These are phyloP conservation scores for Sinhomidia bicolor DNA, from an alignment of 2,888 invertebrate species.

Conservation along the genomic window DNA sequence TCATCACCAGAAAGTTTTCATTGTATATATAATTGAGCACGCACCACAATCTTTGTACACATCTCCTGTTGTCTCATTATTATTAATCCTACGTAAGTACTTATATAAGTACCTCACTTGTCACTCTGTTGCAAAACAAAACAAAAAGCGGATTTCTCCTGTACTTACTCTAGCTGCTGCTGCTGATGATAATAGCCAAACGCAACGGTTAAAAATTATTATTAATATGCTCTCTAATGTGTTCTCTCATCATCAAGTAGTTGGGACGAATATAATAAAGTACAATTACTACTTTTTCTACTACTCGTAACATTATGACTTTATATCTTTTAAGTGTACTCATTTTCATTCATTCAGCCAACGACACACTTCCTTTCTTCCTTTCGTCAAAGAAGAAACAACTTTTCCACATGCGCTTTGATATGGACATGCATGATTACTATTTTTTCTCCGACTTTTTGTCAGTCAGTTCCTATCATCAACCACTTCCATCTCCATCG, in stretches of 20 bases:
- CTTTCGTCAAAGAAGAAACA: not conserved
- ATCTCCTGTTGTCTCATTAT: not conserved
- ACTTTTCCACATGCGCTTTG: slow-evolving; percentile 47
- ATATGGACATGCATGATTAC: slow-evolving; percentile 52
- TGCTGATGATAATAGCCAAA: slow-evolving; percentile 21
- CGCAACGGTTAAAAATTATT: slow-evolving; percentile 64
- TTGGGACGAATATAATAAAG: slow-evolving; percentile 57
- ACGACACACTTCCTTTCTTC: not conserved
- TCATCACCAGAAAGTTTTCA: slow-evolving; percentile 15
- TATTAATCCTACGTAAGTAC: not conserved
- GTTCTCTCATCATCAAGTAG: slow-evolving; percentile 59
- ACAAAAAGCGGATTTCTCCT: not conserved
- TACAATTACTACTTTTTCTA: slow-evolving; percentile 1
- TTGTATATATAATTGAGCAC: slow-evolving; percentile 10
- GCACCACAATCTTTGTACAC: not conserved
- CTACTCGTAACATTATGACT: too few relatives aligned
- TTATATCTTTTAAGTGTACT: not conserved
- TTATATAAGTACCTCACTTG: slow-evolving; percentile 9
- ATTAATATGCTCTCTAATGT: slow-evolving; percentile 67
- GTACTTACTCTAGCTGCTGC: too few relatives aligned
- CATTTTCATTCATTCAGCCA: not conserved
- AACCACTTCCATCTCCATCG: slow-evolving; percentile 31
- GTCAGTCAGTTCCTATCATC: slow-evolving; percentile 59
- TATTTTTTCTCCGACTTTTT: slow-evolving; percentile 48
- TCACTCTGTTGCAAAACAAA: not conserved